Percentiles rank a stretch among this genome's conserved stretches.
Conservation (phyloP, 2,888 invertebrate species). For the Machimus atricapillus region DNA sequence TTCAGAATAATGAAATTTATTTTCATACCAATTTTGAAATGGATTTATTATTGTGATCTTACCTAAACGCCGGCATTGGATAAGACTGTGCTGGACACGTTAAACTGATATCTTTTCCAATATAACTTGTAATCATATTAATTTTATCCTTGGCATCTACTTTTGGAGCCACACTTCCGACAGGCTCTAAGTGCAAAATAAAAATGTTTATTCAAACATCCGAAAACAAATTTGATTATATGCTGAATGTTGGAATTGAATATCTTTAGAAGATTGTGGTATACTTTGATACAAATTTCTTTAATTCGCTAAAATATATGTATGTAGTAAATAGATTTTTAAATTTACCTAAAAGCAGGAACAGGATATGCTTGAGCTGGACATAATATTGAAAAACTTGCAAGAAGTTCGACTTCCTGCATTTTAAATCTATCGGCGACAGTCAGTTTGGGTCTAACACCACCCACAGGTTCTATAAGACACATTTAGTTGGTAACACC, state of each 20-base stretch:
- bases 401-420: conserved; percentile 54
- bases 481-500: not conserved
- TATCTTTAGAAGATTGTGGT: too few relatives aligned
- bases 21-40: not conserved
- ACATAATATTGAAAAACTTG: conserved; percentile 70
- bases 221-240: not conserved
- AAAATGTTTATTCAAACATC: not conserved
- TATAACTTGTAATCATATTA: conserved; percentile 55
- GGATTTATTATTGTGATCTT: conserved; percentile 61
- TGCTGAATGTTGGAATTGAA: not conserved
- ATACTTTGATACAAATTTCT: too few relatives aligned
- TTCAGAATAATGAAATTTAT: not conserved
- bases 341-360: conserved; percentile 72
- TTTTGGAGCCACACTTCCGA: conserved; percentile 68
- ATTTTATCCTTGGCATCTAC: conserved; percentile 73
- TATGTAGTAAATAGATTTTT: not conserved
- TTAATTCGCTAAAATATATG: not conserved
- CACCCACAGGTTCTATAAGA: conserved; percentile 66
- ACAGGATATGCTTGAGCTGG: conserved; percentile 77
- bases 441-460: conserved; percentile 68
- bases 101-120: conserved; percentile 65
- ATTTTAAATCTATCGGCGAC: conserved; percentile 62
- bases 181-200: conserved; percentile 59
- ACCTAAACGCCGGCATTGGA: conserved; percentile 59
- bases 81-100: conserved; percentile 72